Percentiles rank a stretch among this genome's conserved stretches.
phyloP scores from a whole-genome alignment of 2,113 vertebrate species.

The Gymnarchus niloticus region DNA sequence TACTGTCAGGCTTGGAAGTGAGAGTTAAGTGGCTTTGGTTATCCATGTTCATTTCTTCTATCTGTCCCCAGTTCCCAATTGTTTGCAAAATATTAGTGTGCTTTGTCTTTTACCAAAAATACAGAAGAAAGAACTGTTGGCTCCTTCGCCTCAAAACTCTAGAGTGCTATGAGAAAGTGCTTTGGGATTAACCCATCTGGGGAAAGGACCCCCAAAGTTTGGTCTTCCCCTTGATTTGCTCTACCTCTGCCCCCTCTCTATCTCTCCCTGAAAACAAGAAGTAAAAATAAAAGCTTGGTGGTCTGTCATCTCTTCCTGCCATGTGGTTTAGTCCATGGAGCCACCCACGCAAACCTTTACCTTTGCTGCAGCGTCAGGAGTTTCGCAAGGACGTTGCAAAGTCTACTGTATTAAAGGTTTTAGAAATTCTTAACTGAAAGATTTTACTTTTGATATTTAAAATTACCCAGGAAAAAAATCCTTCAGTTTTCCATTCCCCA shows the following conservation, averaged over 20 bases:
- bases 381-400: neutral
- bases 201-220: neutral
- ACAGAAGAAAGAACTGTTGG: too few relatives aligned
- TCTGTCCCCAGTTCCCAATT: neutral
- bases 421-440: neutral
- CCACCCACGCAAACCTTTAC: neutral
- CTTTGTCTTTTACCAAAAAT: too few relatives aligned
- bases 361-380: neutral
- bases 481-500: neutral
- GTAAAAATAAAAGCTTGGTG: neutral
- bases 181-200: neutral
- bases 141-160: too few relatives aligned
- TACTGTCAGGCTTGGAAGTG: neutral
- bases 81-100: too few relatives aligned
- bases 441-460: neutral
- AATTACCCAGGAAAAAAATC: neutral
- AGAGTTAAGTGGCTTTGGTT: too few relatives aligned
- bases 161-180: too few relatives aligned
- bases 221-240: neutral
- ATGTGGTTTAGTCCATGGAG: neutral
- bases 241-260: neutral
- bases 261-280: neutral
- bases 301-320: neutral
- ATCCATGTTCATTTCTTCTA: neutral
- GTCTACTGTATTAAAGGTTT: too few relatives aligned